These are phyloP conservation scores for Cephalotes varians DNA, from an alignment of 2,888 invertebrate species.

Conservation along the genomic window DNA sequence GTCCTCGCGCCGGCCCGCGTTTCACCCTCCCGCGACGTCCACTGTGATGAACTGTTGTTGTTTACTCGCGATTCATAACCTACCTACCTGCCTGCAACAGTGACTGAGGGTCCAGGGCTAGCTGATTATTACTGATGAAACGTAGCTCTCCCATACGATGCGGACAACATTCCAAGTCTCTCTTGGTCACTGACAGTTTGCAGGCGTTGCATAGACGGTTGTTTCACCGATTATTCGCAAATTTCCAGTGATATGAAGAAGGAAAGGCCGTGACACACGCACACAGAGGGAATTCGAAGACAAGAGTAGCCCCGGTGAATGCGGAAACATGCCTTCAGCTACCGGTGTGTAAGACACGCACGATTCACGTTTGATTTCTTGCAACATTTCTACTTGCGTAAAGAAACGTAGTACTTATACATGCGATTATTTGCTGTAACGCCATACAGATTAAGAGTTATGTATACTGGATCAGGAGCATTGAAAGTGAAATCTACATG, in stretches of 20 bases:
- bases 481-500: constrained; percentile 47
- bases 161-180: not conserved
- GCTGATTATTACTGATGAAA: not conserved
- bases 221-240: constrained; percentile 30
- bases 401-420: not conserved
- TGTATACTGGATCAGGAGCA: constrained; percentile 42
- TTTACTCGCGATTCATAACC: constrained; percentile 67
- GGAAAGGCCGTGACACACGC: constrained; percentile 73
- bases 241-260: constrained; percentile 79
- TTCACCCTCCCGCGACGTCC: not conserved
- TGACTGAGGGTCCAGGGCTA: not conserved
- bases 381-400: not conserved
- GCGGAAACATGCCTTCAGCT: constrained; percentile 81
- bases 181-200: constrained; percentile 19
- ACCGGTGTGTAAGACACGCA: constrained; percentile 75
- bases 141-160: not conserved
- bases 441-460: constrained; percentile 51
- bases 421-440: not conserved
- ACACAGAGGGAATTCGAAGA: constrained; percentile 68
- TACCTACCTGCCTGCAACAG: constrained; percentile 29
- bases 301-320: constrained; percentile 68
- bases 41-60: constrained; percentile 48
- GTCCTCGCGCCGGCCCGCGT: not conserved
- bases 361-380: constrained; percentile 1
- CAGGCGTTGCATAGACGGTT: not conserved